phyloP scores from a whole-genome alignment of 1,140 invertebrate genomes.

The Ceratina australensis region DNA sequence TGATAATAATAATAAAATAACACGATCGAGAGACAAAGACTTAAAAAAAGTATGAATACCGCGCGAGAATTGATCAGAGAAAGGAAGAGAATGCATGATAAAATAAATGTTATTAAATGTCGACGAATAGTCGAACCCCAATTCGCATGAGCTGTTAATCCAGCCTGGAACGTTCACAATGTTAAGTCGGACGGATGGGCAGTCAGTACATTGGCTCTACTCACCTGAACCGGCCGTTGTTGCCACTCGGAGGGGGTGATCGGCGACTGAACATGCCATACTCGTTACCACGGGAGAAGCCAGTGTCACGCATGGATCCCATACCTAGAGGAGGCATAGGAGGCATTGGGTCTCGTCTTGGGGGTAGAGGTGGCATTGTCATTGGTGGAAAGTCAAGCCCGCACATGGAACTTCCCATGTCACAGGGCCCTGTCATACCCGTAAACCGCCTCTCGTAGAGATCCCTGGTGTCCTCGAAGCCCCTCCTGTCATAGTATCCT shows the following conservation, averaged over 20 bases:
- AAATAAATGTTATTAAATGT: constrained; percentile 53
- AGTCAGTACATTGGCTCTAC: constrained; percentile 63
- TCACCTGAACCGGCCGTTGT: constrained; percentile 80
- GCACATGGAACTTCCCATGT: constrained; percentile 82
- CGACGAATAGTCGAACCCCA: constrained; percentile 70
- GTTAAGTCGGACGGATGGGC: constrained; percentile 73
- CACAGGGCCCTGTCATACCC: constrained; percentile 81
- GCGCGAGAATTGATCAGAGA: constrained; percentile 28
- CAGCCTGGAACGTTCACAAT: constrained; percentile 75
- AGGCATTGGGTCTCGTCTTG: constrained; percentile 83
- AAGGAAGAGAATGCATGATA: constrained; percentile 39
- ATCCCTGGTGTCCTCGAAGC: constrained; percentile 88
- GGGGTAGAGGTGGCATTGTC: constrained; percentile 82
- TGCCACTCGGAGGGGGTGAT: constrained; percentile 83
- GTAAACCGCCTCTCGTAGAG: constrained; percentile 89
- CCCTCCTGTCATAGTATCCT: constrained; percentile 87
- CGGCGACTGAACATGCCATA: constrained; percentile 91
- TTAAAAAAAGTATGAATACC: not conserved
- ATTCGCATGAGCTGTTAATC: constrained; percentile 77
- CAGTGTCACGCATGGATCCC: constrained; percentile 80
- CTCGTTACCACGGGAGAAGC: constrained; percentile 81
- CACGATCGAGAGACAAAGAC: not conserved
- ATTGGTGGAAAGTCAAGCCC: constrained; percentile 84
- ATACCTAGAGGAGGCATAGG: constrained; percentile 83
- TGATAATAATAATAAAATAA: not conserved